These are phyloP conservation scores for Brachyrhaphis roseni DNA, from an alignment of 2,797 vertebrate genomes.

Conservation along the genomic window DNA sequence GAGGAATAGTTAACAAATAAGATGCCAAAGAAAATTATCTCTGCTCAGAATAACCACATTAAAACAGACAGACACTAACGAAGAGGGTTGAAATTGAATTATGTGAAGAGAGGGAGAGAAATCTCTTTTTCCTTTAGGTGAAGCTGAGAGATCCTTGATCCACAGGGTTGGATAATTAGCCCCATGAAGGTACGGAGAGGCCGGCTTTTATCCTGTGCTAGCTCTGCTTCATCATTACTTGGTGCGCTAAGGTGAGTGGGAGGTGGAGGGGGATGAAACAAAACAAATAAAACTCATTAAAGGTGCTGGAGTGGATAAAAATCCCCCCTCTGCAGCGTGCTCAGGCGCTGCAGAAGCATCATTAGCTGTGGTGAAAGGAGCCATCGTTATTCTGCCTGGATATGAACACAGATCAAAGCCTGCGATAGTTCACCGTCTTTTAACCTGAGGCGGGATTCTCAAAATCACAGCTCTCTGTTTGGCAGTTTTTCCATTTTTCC, in stretches of 20 bases:
- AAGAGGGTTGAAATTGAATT: conserved; percentile 50
- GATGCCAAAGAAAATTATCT: conserved; percentile 2
- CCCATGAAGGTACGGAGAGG: conserved; percentile 56
- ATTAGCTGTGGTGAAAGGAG: conserved; percentile 64
- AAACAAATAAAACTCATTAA: conserved; percentile 79
- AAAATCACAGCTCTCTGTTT: conserved; percentile 58
- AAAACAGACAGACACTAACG: conserved; percentile 28
- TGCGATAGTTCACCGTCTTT: conserved; percentile 53
- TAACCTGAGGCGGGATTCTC: conserved; percentile 68
- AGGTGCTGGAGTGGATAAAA: conserved; percentile 57
- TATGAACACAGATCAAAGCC: conserved; percentile 76
- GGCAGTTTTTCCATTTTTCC: conserved; percentile 57
- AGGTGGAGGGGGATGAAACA: conserved; percentile 68
- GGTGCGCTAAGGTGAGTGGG: conserved; percentile 58
- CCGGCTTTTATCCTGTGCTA: conserved; percentile 42
- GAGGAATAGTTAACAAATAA: background rate
- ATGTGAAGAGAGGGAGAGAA: conserved; percentile 29
- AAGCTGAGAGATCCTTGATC: conserved; percentile 49
- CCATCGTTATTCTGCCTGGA: conserved; percentile 68
- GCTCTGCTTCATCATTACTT: conserved; percentile 55
- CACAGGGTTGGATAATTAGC: conserved; percentile 68
- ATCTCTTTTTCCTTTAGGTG: conserved; percentile 42
- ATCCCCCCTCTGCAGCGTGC: conserved; percentile 43
- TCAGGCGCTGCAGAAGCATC: conserved; percentile 59
- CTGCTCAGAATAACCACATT: background rate